These are phyloP conservation scores for Enteromius anoplus DNA, from an alignment of 2,797 vertebrate species.

Conservation along the genomic window DNA sequence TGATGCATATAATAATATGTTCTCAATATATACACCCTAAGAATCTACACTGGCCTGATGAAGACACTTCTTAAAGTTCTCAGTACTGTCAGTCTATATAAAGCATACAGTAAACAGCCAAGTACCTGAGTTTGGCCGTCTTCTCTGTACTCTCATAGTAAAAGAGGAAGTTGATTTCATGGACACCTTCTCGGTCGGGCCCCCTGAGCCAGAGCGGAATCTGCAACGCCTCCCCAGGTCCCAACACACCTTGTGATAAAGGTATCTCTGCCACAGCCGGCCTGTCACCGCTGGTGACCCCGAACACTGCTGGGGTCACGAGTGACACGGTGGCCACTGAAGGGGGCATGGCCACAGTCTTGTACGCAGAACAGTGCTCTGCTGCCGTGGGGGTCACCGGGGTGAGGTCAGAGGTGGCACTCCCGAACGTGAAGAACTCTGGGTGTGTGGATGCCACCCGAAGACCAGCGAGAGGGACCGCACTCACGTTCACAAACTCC, in stretches of 20 bases:
- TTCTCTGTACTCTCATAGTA: conserved; percentile 92
- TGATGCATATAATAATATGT: not conserved
- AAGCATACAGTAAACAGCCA: not conserved
- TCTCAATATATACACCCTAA: not conserved
- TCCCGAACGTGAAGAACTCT: conserved; percentile 95
- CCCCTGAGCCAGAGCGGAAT: conserved; percentile 95
- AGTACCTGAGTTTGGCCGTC: conserved; percentile 86
- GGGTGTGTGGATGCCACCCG: conserved; percentile 92
- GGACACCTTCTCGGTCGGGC: conserved; percentile 95
- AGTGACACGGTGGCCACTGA: conserved; percentile 73
- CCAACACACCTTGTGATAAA: conserved; percentile 79
- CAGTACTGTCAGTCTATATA: not conserved
- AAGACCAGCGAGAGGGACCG: conserved; percentile 85
- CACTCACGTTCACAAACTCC: conserved; percentile 95
- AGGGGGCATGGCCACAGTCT: conserved; percentile 81
- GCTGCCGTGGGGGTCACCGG: conserved; percentile 86
- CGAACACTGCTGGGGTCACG: conserved; percentile 76
- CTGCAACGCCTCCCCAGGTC: conserved; percentile 89
- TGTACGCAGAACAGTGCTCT: conserved; percentile 93
- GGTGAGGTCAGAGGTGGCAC: conserved; percentile 78
- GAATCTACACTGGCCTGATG: not conserved
- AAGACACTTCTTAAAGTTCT: not conserved
- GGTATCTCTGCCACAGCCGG: conserved; percentile 74
- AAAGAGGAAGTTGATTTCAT: conserved; percentile 98
- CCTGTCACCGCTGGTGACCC: conserved; percentile 70